Base-by-base conservation (phyloP, 2,888 invertebrate genomes). In the Tuberolachnus salignus region DNA sequence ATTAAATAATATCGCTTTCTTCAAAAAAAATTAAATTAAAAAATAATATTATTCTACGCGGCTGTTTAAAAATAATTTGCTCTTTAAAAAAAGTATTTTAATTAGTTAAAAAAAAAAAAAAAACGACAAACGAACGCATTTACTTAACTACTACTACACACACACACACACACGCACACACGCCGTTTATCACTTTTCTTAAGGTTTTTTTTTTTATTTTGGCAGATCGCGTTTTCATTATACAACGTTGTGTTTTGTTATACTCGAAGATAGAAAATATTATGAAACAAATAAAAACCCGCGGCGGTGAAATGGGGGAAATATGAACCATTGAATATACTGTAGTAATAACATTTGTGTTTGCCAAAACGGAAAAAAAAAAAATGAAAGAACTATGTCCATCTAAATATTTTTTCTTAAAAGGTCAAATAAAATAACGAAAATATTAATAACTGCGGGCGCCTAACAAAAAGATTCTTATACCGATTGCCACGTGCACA, bases 381-480 rank as follows among this genome's bases (percentile, higher is more conserved):
- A 59, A 26, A 26, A n/a, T n/a, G n/a, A 1, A 23, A 55, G 4
- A 11, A 19, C 13, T 26, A 14, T 16, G n/a, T 26, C 14, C 23
- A 26, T 59, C 0, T 8, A 59, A 26, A 59, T 59, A 16, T 26
- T 26, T 23, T 26, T 59, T 26, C 23, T 1, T 59, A 42, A 63
- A 63, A 63, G 34, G 61, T 63, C 61, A 63, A 63, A 63, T n/a
- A 19, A 63, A 63, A 63, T n/a, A 19, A 63, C 11, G 8, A 13
- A 42, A 34, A n/a, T 9, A 63, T 9, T 34, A 42, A 34, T 42
- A 42, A 3, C 3, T 1, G 16, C 3, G 1, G 19, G 11, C 9
- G n/a, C n/a, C n/a, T n/a, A n/a, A n/a, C n/a, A 19, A 34, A 63
- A 63, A 42, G 34, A 34, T 63, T 61, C 11, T 61, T n/a, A 34